phyloP scores from a whole-genome alignment of 2,888 invertebrate species.

The Lapara coniferarum region DNA sequence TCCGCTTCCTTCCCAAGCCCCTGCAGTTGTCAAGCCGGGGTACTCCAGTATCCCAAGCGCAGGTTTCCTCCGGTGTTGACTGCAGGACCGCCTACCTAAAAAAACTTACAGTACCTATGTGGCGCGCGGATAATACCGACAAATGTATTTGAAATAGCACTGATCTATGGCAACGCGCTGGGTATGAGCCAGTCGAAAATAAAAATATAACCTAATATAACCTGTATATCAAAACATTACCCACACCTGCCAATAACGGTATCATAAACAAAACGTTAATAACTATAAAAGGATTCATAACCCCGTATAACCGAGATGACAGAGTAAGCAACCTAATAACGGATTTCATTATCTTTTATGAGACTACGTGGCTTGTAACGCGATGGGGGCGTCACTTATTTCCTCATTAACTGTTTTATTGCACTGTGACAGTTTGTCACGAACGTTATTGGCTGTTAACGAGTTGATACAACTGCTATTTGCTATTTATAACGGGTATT shows the following conservation, averaged over 20 bases:
- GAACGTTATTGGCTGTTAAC: slow-evolving; percentile 47
- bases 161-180: no score
- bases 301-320: slow-evolving; percentile 5
- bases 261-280: slow-evolving; percentile 13
- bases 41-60: no score
- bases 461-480: slow-evolving; percentile 14
- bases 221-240: neutral
- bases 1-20: no score
- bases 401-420: slow-evolving; percentile 57
- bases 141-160: no score
- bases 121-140: no score
- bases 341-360: slow-evolving; percentile 64
- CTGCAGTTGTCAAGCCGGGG: no score
- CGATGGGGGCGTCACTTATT: slow-evolving; percentile 31
- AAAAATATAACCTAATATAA: no score
- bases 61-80: no score
- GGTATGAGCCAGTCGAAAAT: no score
- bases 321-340: slow-evolving; percentile 34
- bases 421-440: slow-evolving; percentile 41
- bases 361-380: slow-evolving; percentile 42
- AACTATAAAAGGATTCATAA: slow-evolving; percentile 19
- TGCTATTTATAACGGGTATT: slow-evolving; percentile 36
- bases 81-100: no score
- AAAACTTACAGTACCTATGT: no score
- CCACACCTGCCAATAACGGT: neutral